Evolutionary conservation across 2,888 invertebrate species (phyloP), one percentile per base, ranked within the genome.

Genomic region (Sinodicranocentrus sp.): DNA sequence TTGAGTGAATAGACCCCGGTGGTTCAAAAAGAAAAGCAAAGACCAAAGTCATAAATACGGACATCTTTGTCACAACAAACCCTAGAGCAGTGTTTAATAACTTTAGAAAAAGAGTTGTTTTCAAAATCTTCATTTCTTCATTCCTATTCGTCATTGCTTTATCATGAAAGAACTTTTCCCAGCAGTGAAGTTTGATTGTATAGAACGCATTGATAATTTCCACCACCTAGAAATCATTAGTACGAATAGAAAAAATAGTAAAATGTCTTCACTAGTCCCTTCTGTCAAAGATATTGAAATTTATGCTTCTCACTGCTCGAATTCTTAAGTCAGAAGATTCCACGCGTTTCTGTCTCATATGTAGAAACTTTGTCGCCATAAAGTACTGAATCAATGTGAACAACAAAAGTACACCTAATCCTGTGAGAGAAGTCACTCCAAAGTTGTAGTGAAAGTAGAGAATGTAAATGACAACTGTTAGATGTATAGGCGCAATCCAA

Each of bases 111-210:
- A 76, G 28, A 5, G 83, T 80, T 10, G 44, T 75, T 59, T 70
- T 79, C n/a, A 80, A 28, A 19, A 61, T 54, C 13, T 54, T 63
- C 8, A 82, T 68, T 59, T 85, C 85, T 0, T 26, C 21, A 5
- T 52, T 54, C 43, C 85, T 59, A 28, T 65, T 85, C 5, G 82
- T 26, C 26, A 75, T 33, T 8, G 72, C 83, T 33, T 44, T 84
- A 3, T 63, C 72, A 17, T 44, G 21, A 33, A 84, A 84, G 39
- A 77, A 63, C 3, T 65, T 33, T 28, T 84, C 83, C 85, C 85
- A 85, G n/a, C 78, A 79, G 52, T 85, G 83, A 25, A 85, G 52
- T 61, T 85, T 85, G 26, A 85, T 83, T 17, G 57, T 77, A 39
- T 83, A 76, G 57, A 85, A 79, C 0, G 70, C 75, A 8, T 75